Evolutionary conservation across 2,113 vertebrate genomes (phyloP).

Genomic region (Australoheros scitulus): DNA sequence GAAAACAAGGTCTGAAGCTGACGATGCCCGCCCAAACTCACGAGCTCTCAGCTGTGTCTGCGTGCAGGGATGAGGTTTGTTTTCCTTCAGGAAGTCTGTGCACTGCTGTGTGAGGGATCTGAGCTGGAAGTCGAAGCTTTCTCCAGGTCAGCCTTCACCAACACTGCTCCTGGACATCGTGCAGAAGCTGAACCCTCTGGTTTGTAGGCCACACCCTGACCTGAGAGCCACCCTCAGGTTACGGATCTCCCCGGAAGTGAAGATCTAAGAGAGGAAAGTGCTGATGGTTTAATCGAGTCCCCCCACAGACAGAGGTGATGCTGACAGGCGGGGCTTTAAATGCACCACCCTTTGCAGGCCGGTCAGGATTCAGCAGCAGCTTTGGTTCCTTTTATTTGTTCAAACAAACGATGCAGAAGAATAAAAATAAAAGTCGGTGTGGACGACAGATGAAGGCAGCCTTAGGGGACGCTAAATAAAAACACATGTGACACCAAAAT

Average conservation of each 20-base stretch:
- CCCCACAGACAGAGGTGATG: background rate
- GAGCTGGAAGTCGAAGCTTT: background rate
- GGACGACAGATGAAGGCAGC: background rate
- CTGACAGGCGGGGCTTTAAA: background rate
- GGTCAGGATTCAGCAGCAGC: background rate
- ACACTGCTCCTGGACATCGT: background rate
- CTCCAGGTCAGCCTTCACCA: background rate
- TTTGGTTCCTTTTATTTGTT: background rate
- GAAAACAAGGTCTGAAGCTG: background rate
- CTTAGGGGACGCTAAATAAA: too few species aligned
- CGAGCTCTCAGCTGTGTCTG: fast-evolving
- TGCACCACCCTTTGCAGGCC: background rate
- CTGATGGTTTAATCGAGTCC: background rate
- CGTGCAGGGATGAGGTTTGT: background rate
- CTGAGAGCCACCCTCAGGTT: background rate
- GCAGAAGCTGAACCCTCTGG: background rate
- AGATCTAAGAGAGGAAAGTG: too few species aligned
- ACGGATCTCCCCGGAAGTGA: background rate
- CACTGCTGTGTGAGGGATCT: fast-evolving
- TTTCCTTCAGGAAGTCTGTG: background rate
- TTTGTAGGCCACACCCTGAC: background rate
- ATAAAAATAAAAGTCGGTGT: background rate
- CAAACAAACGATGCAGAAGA: background rate
- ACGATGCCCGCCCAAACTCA: background rate
- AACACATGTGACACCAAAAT: background rate